These are phyloP conservation scores for Formicarius rufipectus DNA, from an alignment of 2,113 vertebrate genomes.

Conservation along the genomic window DNA sequence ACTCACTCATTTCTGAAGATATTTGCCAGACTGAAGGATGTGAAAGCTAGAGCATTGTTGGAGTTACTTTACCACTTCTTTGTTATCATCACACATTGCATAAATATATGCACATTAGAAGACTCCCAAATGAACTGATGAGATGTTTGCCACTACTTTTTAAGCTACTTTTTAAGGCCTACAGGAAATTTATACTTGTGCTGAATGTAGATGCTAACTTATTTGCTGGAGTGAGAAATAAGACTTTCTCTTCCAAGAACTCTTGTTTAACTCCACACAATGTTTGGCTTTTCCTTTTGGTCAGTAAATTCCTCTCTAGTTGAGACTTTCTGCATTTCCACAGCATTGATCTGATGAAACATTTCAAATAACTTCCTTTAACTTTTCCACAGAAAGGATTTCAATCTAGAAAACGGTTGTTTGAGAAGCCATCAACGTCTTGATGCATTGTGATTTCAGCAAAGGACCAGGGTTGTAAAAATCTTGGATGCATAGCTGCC, in stretches of 20 bases:
- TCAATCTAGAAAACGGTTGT: neutral
- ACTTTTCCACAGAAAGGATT: neutral
- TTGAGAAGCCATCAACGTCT: neutral
- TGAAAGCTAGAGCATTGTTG: neutral
- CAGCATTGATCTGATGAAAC: neutral
- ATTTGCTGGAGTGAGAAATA: neutral
- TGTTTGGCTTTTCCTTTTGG: neutral
- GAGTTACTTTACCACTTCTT: neutral
- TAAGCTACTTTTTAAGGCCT: neutral
- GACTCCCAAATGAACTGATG: neutral
- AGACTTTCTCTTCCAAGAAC: neutral
- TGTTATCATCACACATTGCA: neutral
- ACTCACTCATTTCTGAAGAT: neutral
- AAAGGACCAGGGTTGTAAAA: neutral
- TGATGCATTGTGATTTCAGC: neutral
- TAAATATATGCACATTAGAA: neutral
- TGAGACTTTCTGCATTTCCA: neutral
- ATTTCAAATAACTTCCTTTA: neutral
- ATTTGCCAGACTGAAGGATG: neutral
- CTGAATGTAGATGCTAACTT: neutral
- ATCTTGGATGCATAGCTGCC: neutral
- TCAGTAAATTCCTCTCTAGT: neutral
- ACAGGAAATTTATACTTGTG: neutral
- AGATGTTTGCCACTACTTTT: neutral
- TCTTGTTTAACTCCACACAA: neutral